A percentile compares a stretch with the other conserved stretches of the same genome.
These are phyloP conservation scores for Hiodon tergisus DNA, from an alignment of 2,113 vertebrate species.

Conservation along the genomic window DNA sequence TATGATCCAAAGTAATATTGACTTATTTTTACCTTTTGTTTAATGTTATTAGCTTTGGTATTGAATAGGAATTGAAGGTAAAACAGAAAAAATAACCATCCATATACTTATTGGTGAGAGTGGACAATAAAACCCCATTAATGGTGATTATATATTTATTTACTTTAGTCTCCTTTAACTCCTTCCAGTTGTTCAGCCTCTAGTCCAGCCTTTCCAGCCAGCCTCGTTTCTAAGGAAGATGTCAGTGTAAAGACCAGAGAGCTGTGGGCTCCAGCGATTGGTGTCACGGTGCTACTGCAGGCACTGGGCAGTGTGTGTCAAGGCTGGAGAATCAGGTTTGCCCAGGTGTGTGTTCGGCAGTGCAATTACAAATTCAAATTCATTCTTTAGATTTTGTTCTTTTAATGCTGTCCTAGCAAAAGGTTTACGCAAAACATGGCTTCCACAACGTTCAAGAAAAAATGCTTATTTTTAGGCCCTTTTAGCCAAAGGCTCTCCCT, in stretches of 20 bases:
- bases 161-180: too few species aligned
- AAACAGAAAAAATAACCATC: too few species aligned
- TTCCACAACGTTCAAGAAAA: too few species aligned
- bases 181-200: background rate
- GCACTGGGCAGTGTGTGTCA: conserved; percentile 21
- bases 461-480: background rate
- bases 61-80: too few species aligned
- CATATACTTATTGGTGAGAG: too few species aligned
- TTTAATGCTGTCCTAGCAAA: background rate
- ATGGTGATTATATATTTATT: too few species aligned
- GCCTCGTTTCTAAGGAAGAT: background rate
- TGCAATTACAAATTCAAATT: background rate
- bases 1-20: too few species aligned
- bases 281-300: conserved; percentile 17
- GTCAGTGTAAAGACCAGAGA: background rate
- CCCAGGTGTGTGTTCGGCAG: conserved; percentile 22
- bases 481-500: background rate
- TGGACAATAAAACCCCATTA: too few species aligned
- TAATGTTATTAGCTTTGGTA: too few species aligned
- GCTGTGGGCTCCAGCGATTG: background rate
- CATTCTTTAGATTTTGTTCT: background rate
- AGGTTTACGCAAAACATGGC: background rate
- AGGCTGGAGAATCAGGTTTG: conserved; percentile 25
- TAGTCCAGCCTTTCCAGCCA: background rate
- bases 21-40: too few species aligned